Conservation (phyloP, 2,888 invertebrate genomes). For the Plemyria rubiginata region DNA sequence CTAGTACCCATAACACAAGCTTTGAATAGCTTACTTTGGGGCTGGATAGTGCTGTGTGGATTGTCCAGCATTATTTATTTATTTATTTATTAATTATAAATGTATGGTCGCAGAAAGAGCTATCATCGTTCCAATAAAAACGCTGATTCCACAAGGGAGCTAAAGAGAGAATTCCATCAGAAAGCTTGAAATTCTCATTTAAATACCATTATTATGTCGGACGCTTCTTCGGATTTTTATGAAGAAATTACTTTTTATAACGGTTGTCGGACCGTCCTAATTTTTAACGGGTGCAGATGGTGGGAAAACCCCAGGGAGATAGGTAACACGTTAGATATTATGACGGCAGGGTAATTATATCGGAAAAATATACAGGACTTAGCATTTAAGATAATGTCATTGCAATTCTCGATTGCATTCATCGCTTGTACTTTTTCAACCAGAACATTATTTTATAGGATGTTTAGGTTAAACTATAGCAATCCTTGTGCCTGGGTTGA, state of each 20-base stretch:
- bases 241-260: constrained; percentile 32
- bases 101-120: background rate
- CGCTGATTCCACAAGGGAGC: constrained; percentile 30
- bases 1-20: too few relatives aligned
- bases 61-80: too few relatives aligned
- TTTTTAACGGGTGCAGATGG: constrained; percentile 22
- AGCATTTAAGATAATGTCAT: too few relatives aligned
- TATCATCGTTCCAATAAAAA: constrained; percentile 32
- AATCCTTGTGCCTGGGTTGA: too few relatives aligned
- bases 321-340: background rate
- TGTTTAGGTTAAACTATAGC: too few relatives aligned
- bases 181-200: constrained; percentile 38
- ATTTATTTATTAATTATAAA: too few relatives aligned
- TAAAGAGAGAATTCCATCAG: constrained; percentile 31
- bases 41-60: too few relatives aligned
- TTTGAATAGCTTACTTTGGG: too few relatives aligned
- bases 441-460: too few relatives aligned
- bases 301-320: background rate
- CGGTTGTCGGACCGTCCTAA: constrained; percentile 21
- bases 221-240: constrained; percentile 32
- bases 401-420: too few relatives aligned
- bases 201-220: constrained; percentile 36
- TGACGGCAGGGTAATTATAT: background rate
- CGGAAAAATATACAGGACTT: too few relatives aligned
- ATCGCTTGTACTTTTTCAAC: too few relatives aligned